A percentile compares a stretch with the other conserved stretches of the same genome.
These are phyloP conservation scores for Tholera decimalis DNA, from an alignment of 2,888 invertebrate genomes.

Conservation along the genomic window DNA sequence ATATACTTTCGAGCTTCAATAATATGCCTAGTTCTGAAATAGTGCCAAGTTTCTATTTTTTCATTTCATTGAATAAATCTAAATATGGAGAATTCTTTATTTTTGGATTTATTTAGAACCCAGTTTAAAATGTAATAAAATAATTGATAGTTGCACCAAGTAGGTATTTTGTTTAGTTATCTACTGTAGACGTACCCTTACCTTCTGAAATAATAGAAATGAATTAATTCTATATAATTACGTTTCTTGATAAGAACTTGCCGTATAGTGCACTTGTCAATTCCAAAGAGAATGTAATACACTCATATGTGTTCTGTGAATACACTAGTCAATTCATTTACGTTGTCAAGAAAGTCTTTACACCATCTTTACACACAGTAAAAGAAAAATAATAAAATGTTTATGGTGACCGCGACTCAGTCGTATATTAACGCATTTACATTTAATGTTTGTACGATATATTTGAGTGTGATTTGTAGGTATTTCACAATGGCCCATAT, in stretches of 20 bases:
- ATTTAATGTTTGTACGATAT: slow-evolving; percentile 30
- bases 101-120: background rate
- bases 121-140: too few relatives aligned
- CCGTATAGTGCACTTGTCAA: slow-evolving; percentile 35
- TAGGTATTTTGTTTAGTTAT: too few relatives aligned
- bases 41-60: background rate
- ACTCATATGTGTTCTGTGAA: too few relatives aligned
- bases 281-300: too few relatives aligned
- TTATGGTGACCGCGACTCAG: slow-evolving; percentile 38
- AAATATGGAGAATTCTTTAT: background rate
- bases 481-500: slow-evolving; percentile 30
- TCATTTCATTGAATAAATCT: background rate
- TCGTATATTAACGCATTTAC: slow-evolving; percentile 34
- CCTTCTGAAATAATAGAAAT: slow-evolving; percentile 2
- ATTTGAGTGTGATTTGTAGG: slow-evolving; percentile 5
- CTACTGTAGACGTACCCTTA: too few relatives aligned
- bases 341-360: slow-evolving; percentile 23
- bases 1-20: background rate
- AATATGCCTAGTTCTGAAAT: background rate
- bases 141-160: too few relatives aligned
- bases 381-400: slow-evolving; percentile 36
- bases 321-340: slow-evolving; percentile 36
- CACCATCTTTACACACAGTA: slow-evolving; percentile 11
- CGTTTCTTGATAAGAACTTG: background rate
- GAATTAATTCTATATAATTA: slow-evolving; percentile 6